Percentiles rank a stretch among this genome's conserved stretches.
Conservation (phyloP, 2,797 vertebrate genomes). For the Echiichthys vipera region DNA sequence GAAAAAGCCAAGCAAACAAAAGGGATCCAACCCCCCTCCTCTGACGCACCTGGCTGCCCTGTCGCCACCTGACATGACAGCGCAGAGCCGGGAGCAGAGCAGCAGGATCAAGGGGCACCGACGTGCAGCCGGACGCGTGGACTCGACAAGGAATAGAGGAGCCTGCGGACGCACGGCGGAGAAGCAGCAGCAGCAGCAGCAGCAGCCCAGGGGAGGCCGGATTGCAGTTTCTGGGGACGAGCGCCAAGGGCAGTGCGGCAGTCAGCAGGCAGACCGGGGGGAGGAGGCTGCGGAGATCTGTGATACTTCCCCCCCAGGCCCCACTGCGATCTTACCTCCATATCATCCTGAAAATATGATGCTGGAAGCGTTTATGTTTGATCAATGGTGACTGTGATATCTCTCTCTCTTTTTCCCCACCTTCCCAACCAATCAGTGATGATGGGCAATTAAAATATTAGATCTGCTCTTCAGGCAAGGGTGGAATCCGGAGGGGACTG, state of each 20-base stretch:
- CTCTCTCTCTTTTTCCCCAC: conserved; percentile 11
- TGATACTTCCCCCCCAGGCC: conserved; percentile 72
- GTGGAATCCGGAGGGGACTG: conserved; percentile 80
- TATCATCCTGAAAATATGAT: conserved; percentile 59
- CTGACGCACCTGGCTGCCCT: conserved; percentile 84
- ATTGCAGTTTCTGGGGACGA: conserved; percentile 86
- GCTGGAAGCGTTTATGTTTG: conserved; percentile 49
- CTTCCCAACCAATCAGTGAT: conserved; percentile 54
- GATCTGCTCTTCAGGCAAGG: conserved; percentile 75
- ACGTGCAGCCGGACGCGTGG: conserved; percentile 83
- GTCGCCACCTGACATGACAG: conserved; percentile 88
- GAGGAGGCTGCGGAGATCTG: conserved; percentile 83
- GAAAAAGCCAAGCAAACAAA: conserved; percentile 75
- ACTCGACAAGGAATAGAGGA: conserved; percentile 73
- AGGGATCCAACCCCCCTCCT: conserved; percentile 77
- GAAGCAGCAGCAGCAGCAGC: conserved; percentile 71
- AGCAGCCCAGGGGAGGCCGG: conserved; percentile 80
- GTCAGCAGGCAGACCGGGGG: conserved; percentile 79
- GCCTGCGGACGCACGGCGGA: conserved; percentile 71
- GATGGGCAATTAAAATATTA: conserved; percentile 73
- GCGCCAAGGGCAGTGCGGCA: conserved; percentile 88
- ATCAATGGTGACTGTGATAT: conserved; percentile 65
- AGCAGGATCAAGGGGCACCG: conserved; percentile 85
- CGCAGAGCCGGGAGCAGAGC: conserved; percentile 78
- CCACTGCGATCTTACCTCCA: conserved; percentile 55